Percentiles rank a stretch among this genome's conserved stretches.
Evolutionary conservation across 2,113 vertebrate species (phyloP).

Genomic region (Vulpes vulpes): DNA sequence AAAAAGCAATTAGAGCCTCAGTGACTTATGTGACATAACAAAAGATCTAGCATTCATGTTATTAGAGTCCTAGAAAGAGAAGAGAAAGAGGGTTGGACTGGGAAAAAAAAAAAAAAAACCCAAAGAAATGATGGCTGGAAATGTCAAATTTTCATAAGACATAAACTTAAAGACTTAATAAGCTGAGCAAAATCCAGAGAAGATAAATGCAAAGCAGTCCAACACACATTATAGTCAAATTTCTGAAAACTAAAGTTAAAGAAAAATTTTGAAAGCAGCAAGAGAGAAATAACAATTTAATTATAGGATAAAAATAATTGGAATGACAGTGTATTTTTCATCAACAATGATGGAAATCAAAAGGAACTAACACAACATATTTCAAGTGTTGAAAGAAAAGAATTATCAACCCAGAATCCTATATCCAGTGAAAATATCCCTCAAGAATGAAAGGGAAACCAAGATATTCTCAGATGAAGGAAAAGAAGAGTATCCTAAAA

Average conservation of each 20-base stretch:
- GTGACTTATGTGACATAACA: not conserved
- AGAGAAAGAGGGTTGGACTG: not conserved
- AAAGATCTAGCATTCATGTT: not conserved
- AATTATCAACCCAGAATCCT: not conserved
- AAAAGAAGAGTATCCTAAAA: not conserved
- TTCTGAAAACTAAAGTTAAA: conserved; percentile 3
- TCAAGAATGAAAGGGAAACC: not conserved
- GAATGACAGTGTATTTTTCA: not conserved
- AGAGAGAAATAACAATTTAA: not conserved
- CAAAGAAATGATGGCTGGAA: not conserved
- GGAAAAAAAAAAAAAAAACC: not conserved
- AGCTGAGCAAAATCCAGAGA: not conserved
- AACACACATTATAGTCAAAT: not conserved
- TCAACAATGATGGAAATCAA: not conserved
- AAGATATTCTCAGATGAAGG: not conserved
- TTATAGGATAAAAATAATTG: not conserved
- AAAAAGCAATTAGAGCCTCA: not conserved
- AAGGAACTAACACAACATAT: not conserved
- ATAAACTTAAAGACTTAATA: not conserved
- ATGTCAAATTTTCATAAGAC: not conserved
- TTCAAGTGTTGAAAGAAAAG: not conserved
- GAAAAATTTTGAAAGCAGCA: not conserved
- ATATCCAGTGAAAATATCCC: not conserved
- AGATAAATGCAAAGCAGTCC: not conserved
- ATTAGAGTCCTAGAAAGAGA: not conserved